Evolutionary conservation across 2,113 vertebrate species (phyloP).

Genomic region (Oncorhynchus tshawytscha): DNA sequence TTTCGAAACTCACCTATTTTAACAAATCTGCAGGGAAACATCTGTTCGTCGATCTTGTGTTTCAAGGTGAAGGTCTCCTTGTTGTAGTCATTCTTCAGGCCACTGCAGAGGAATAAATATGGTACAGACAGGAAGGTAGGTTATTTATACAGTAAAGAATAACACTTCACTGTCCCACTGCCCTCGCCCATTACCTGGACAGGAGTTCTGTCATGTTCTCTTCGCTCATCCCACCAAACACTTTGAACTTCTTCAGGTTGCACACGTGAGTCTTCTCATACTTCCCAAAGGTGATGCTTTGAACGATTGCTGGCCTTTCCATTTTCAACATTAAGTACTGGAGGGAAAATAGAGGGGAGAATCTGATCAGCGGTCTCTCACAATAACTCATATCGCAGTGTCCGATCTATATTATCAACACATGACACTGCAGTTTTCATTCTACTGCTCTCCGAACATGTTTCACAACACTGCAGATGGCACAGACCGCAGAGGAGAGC

Average conservation of each 20-base stretch:
- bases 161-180: background rate
- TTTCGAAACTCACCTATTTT: slow-evolving; percentile 90
- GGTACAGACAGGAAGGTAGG: background rate
- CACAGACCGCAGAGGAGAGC: background rate
- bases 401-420: too few relatives aligned
- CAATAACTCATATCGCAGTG: too few relatives aligned
- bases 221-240: slow-evolving; percentile 99
- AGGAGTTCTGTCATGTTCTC: slow-evolving; percentile 99
- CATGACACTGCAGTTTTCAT: background rate
- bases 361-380: too few relatives aligned
- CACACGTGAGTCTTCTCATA: slow-evolving; percentile 99
- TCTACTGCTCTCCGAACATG: too few relatives aligned
- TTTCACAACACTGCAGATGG: background rate
- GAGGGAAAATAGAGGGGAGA: slow-evolving; percentile 10
- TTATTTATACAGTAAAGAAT: background rate
- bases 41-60: slow-evolving; percentile 99
- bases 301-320: slow-evolving; percentile 94
- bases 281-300: slow-evolving; percentile 98
- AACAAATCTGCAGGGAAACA: slow-evolving; percentile 99
- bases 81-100: slow-evolving; percentile 99
- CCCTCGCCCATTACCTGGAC: slow-evolving; percentile 82
- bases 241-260: slow-evolving; percentile 99
- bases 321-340: slow-evolving; percentile 97
- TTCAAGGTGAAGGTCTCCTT: slow-evolving; percentile 99
- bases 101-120: slow-evolving; percentile 72